Conservation (phyloP, 1,140 invertebrate species). For the Aphidius ervi region DNA sequence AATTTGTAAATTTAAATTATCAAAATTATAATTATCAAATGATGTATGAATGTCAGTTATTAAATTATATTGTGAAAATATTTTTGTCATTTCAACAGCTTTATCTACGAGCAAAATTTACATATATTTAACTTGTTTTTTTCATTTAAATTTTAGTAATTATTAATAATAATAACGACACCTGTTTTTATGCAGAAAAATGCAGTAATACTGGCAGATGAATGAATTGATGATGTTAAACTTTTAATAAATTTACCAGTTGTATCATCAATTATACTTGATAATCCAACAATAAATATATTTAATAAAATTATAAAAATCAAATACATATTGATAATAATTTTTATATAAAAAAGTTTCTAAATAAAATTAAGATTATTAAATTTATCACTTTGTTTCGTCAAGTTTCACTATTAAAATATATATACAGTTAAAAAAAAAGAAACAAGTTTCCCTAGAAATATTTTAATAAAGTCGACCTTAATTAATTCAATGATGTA, state of each 20-base stretch:
- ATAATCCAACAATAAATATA: not conserved
- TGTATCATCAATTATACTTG: constrained; percentile 16
- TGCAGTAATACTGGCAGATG: constrained; percentile 25
- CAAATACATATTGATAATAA: not conserved
- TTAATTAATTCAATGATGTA: too few species aligned
- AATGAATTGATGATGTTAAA: constrained; percentile 17
- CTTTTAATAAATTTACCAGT: constrained; percentile 26
- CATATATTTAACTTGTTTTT: not conserved
- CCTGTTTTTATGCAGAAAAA: constrained; percentile 27
- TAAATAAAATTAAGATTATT: too few species aligned
- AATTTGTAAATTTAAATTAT: constrained; percentile 4
- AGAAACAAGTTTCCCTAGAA: too few species aligned
- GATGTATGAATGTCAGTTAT: constrained; percentile 16
- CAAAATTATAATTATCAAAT: not conserved
- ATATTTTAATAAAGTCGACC: too few species aligned
- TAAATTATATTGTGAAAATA: constrained; percentile 17
- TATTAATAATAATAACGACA: constrained; percentile 16
- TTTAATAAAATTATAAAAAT: constrained; percentile 2
- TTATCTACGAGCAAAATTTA: constrained; percentile 15
- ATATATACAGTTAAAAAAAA: too few species aligned
- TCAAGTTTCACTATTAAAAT: too few species aligned
- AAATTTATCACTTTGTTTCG: too few species aligned
- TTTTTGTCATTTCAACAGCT: constrained; percentile 5
- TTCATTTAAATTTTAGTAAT: not conserved
- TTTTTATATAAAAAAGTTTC: not conserved